Percentiles rank a stretch among this genome's conserved stretches.
Conservation (phyloP, 2,888 invertebrate species). For the Troilus luridus region DNA sequence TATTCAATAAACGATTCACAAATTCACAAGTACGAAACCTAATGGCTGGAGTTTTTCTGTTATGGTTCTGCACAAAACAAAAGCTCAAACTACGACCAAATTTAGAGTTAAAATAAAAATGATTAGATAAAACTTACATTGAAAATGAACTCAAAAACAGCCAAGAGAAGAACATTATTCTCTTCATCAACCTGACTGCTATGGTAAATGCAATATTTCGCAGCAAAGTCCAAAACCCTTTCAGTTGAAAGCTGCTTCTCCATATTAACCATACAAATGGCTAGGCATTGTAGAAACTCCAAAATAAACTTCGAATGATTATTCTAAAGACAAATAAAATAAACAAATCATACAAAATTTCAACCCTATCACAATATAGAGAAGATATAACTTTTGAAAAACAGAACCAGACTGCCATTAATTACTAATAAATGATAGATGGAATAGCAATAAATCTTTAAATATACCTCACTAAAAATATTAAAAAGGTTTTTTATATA, state of each 20-base stretch:
- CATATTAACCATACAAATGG: conserved; percentile 76
- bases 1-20: conserved; percentile 81
- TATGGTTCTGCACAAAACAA: conserved; percentile 68
- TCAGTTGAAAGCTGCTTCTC: conserved; percentile 80
- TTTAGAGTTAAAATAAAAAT: not conserved
- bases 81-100: not conserved
- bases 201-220: conserved; percentile 78
- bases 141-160: conserved; percentile 77
- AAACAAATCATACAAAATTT: no score
- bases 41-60: conserved; percentile 72
- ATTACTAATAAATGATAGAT: conserved; percentile 49
- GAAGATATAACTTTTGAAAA: conserved; percentile 36
- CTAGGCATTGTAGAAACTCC: conserved; percentile 77
- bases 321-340: conserved; percentile 42
- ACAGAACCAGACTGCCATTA: not conserved
- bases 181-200: conserved; percentile 72
- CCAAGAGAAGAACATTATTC: conserved; percentile 72
- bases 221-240: conserved; percentile 79
- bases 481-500: conserved; percentile 76
- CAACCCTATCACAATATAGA: not conserved
- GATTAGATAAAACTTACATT: conserved; percentile 70
- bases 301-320: conserved; percentile 71
- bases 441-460: conserved; percentile 58
- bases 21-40: conserved; percentile 85
- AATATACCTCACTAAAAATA: conserved; percentile 75